phyloP scores from a whole-genome alignment of 2,797 vertebrate genomes.

The Lophius americanus region DNA sequence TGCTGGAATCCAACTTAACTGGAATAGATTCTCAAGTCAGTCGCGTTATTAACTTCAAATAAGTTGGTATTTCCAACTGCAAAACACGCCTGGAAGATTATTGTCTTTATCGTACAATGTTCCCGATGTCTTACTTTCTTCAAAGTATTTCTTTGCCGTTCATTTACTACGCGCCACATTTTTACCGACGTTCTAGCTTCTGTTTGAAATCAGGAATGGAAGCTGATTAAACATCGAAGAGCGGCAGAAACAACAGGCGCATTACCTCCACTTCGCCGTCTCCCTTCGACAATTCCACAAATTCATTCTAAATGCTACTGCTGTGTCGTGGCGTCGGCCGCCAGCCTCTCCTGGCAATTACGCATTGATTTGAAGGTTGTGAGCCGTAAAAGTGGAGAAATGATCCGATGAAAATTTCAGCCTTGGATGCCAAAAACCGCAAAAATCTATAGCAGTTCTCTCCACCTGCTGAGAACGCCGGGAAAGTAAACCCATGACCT shows the following conservation, averaged over 20 bases:
- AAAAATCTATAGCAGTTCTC: too few species aligned
- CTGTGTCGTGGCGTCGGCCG: constrained; percentile 10
- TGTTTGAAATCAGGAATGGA: constrained; percentile 53
- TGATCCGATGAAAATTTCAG: constrained; percentile 34
- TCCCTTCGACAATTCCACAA: too few species aligned
- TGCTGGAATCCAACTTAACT: too few species aligned
- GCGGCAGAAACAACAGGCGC: constrained; percentile 17
- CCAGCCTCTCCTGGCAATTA: constrained; percentile 12
- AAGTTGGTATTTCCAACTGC: too few species aligned
- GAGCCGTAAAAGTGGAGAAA: constrained; percentile 24
- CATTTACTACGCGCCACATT: constrained; percentile 31
- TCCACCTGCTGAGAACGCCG: not conserved
- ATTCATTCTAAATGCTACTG: constrained; percentile 10
- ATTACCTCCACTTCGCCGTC: constrained; percentile 9
- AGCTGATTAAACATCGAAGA: constrained; percentile 52
- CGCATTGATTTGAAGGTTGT: constrained; percentile 28
- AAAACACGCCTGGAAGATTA: too few species aligned
- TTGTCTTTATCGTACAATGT: too few species aligned
- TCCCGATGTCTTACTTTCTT: too few species aligned
- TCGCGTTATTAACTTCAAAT: too few species aligned
- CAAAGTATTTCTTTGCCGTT: not conserved
- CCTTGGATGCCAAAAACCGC: not conserved
- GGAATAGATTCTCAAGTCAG: too few species aligned
- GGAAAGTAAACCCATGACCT: not conserved
- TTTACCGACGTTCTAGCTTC: constrained; percentile 29